Evolutionary conservation across 2,888 invertebrate species (phyloP).

Genomic region (Limnephilus marmoratus): DNA sequence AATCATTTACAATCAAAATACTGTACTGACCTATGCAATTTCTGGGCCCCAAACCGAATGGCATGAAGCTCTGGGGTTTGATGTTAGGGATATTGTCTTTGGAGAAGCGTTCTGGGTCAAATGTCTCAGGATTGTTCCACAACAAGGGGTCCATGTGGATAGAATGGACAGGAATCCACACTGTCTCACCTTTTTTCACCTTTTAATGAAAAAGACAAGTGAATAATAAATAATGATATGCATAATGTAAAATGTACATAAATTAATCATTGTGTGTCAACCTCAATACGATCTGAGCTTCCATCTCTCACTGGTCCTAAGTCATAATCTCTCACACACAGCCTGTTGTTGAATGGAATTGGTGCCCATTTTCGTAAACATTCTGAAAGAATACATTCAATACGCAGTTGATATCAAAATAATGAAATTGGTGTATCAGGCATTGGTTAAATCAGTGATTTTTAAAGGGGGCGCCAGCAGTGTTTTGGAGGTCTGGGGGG

Average conservation of each 20-base stretch:
- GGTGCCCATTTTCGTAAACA: constrained; percentile 69
- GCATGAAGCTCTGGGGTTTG: constrained; percentile 68
- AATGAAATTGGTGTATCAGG: too few relatives aligned
- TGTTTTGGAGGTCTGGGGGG: too few relatives aligned
- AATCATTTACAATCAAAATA: background rate
- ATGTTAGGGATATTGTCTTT: constrained; percentile 68
- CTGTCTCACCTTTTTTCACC: constrained; percentile 68
- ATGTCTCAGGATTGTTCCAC: constrained; percentile 70
- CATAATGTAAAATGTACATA: background rate
- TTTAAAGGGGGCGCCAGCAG: too few relatives aligned
- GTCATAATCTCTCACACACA: constrained; percentile 69
- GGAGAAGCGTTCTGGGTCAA: constrained; percentile 71
- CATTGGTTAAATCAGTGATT: too few relatives aligned
- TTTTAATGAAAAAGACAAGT: constrained; percentile 31
- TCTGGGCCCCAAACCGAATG: constrained; percentile 70
- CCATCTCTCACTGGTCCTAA: constrained; percentile 69
- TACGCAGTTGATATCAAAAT: background rate
- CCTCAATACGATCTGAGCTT: constrained; percentile 67
- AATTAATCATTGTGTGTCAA: background rate
- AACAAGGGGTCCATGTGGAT: constrained; percentile 70
- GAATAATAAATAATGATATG: background rate
- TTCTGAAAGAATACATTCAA: constrained; percentile 66
- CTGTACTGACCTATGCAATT: constrained; percentile 69
- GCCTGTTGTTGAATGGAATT: constrained; percentile 67
- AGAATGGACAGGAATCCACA: constrained; percentile 69